phyloP scores from a whole-genome alignment of 1,140 invertebrate species.

The Drosophila pallidifrons region DNA sequence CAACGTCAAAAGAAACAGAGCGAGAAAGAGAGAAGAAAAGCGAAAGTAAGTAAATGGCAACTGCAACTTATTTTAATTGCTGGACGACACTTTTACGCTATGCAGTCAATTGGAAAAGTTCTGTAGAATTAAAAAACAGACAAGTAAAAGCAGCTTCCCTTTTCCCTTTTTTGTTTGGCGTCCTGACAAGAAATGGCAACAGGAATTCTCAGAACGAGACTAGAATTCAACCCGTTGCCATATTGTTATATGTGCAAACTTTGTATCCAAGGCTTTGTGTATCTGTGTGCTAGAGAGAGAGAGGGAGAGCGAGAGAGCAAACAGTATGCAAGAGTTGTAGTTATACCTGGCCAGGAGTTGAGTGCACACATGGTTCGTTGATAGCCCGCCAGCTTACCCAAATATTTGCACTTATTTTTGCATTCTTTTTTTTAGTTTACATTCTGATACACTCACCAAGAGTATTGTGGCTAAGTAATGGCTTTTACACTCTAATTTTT shows the following conservation, averaged over 20 bases:
- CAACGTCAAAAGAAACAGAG: slow-evolving; percentile 13
- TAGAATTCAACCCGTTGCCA: slow-evolving; percentile 30
- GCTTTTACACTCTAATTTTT: not conserved
- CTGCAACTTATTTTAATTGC: slow-evolving; percentile 78
- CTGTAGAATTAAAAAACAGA: slow-evolving; percentile 69
- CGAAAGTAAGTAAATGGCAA: slow-evolving; percentile 65
- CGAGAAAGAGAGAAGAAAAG: slow-evolving; percentile 15
- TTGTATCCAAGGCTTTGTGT: slow-evolving; percentile 10
- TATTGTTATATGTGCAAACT: slow-evolving; percentile 51
- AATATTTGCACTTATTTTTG: slow-evolving; percentile 67
- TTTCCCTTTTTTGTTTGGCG: not conserved
- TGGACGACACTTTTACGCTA: slow-evolving; percentile 74
- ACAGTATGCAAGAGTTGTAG: slow-evolving; percentile 39
- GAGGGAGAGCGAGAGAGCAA: slow-evolving; percentile 14
- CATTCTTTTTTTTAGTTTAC: slow-evolving; percentile 17
- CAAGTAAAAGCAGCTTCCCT: slow-evolving; percentile 7
- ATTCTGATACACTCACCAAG: slow-evolving; percentile 37
- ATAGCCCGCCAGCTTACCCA: slow-evolving; percentile 49
- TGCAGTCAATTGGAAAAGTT: slow-evolving; percentile 78
- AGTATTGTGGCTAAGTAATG: not conserved
- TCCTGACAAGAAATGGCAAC: slow-evolving; percentile 32
- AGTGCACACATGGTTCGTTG: slow-evolving; percentile 47
- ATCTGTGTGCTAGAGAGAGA: not conserved
- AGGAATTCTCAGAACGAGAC: not conserved
- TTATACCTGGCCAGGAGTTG: slow-evolving; percentile 48